Percentiles rank a stretch among this genome's conserved stretches.
Conservation (phyloP, 2,113 vertebrate genomes). For the Xiphias gladius region DNA sequence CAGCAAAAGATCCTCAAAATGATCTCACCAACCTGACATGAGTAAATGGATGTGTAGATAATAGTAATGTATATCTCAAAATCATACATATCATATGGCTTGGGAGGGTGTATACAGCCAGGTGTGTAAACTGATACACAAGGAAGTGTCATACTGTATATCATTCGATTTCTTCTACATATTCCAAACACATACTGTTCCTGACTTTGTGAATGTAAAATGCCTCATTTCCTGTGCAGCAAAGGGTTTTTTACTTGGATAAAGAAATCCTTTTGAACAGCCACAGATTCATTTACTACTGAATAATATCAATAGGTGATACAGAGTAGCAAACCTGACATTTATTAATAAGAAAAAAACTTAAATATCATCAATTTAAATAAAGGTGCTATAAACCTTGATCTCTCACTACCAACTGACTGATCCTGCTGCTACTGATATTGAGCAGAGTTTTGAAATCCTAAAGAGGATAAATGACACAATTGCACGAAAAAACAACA, state of each 20-base stretch:
- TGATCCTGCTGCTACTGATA: conserved; percentile 40
- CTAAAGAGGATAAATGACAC: conserved; percentile 67
- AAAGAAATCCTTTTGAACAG: background rate
- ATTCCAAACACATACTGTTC: background rate
- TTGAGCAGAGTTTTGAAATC: conserved; percentile 38
- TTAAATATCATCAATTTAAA: conserved; percentile 37
- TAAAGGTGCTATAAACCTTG: conserved; percentile 64
- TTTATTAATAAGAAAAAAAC: conserved; percentile 36
- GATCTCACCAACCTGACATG: background rate
- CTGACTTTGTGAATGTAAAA: background rate
- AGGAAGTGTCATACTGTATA: background rate
- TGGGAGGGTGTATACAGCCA: too few relatives aligned
- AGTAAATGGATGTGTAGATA: background rate
- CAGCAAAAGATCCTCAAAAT: conserved; percentile 9
- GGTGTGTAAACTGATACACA: background rate
- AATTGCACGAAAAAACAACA: conserved; percentile 62
- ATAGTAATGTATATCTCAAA: background rate
- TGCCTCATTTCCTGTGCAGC: background rate
- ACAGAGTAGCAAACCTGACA: conserved; percentile 15
- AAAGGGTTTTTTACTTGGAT: background rate
- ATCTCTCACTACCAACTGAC: conserved; percentile 43
- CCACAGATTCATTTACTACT: conserved; percentile 1
- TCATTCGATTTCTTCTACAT: too few relatives aligned
- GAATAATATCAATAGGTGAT: conserved; percentile 5
- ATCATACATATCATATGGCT: background rate